A percentile compares a stretch with the other conserved stretches of the same genome.
Conservation (phyloP, 2,113 vertebrate species). For the Phylloscopus whistleri region DNA sequence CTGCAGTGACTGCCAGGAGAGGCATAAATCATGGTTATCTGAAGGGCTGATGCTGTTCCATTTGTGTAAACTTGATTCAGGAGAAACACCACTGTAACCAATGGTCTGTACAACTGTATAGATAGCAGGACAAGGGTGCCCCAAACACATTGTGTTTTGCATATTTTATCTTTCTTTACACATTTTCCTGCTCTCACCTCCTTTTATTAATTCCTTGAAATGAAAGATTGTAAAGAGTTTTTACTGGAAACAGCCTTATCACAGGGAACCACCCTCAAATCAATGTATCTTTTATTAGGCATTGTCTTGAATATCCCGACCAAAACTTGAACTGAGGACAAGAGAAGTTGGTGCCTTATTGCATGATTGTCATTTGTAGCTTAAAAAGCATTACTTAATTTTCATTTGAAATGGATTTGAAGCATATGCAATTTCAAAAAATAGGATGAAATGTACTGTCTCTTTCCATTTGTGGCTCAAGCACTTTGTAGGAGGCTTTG, state of each 20-base stretch:
- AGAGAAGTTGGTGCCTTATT: not conserved
- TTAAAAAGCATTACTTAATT: not conserved
- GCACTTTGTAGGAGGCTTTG: not conserved
- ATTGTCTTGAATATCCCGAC: not conserved
- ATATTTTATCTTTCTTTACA: not conserved
- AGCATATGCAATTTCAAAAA: not conserved
- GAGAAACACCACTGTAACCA: not conserved
- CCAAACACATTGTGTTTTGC: not conserved
- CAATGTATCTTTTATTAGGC: not conserved
- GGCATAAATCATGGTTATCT: conserved; percentile 17
- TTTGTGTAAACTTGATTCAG: not conserved
- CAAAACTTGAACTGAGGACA: not conserved
- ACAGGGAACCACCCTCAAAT: not conserved
- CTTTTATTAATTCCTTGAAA: not conserved
- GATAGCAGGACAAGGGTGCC: not conserved
- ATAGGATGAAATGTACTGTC: not conserved
- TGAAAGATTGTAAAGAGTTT: not conserved
- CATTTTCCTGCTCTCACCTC: not conserved
- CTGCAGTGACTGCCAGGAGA: not conserved
- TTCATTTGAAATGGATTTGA: not conserved
- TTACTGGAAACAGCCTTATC: conserved; percentile 7
- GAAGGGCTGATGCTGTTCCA: not conserved
- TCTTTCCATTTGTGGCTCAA: not conserved
- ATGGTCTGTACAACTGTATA: not conserved
- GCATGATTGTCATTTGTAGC: not conserved